Conservation (phyloP, 2,888 invertebrate genomes). For the Carterocephalus palaemon region DNA sequence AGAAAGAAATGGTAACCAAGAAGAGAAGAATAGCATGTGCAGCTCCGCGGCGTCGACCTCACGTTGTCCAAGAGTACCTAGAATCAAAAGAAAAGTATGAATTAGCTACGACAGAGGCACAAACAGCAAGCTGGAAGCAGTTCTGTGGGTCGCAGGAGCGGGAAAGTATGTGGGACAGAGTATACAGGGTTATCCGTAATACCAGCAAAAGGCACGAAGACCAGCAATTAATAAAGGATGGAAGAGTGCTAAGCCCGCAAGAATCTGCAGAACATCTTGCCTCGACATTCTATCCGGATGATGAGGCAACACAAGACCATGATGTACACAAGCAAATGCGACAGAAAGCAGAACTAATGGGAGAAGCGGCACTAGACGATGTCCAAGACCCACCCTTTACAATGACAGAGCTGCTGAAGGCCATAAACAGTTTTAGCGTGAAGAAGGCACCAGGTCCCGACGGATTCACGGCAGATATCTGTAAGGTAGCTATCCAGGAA, state of each 20-base stretch:
- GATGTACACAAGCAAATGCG: not conserved
- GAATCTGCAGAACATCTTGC: not conserved
- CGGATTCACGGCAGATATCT: constrained; percentile 22
- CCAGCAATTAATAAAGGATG: not conserved
- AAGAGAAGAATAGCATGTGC: constrained; percentile 8
- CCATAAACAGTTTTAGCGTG: not conserved
- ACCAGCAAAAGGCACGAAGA: not conserved
- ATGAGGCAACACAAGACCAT: not conserved
- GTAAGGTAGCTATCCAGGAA: not conserved
- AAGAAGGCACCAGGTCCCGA: constrained; percentile 22
- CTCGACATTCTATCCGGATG: not conserved
- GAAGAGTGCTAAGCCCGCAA: not conserved
- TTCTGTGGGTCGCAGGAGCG: constrained; percentile 28
- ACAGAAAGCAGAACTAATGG: not conserved
- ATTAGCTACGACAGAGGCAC: constrained; percentile 3
- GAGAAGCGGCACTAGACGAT: not conserved
- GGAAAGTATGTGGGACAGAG: constrained; percentile 29
- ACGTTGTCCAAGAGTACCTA: constrained; percentile 23
- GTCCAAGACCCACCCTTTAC: constrained; percentile 3
- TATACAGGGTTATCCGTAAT: constrained; percentile 27
- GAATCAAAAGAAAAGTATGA: constrained; percentile 12
- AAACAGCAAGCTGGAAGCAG: constrained; percentile 27
- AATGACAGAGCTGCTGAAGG: not conserved
- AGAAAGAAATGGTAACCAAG: constrained; percentile 2
- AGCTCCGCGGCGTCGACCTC: constrained; percentile 1